Percentiles rank a stretch among this genome's conserved stretches.
Conservation (phyloP, 2,113 vertebrate genomes). For the Aegotheles bennettii region DNA sequence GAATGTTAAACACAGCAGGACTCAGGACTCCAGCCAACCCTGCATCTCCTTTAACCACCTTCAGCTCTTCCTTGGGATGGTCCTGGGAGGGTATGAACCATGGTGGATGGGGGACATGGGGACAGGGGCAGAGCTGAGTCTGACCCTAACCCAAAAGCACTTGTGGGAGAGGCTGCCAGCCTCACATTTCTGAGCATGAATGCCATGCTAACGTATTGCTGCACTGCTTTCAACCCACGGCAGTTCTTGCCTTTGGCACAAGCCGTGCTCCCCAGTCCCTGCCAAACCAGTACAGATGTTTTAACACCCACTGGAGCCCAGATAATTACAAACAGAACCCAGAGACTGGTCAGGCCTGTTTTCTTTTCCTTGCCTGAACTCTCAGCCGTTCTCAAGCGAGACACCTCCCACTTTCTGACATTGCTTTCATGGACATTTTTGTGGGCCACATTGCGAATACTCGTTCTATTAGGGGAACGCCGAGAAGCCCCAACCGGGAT, state of each 20-base stretch:
- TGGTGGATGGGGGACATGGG: background rate
- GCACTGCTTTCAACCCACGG: constrained; percentile 19
- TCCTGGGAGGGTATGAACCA: fast-evolving
- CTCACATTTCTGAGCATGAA: background rate
- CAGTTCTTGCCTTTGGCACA: constrained; percentile 22
- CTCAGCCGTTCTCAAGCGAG: background rate
- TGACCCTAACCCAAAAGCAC: background rate
- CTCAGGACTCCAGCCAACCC: background rate
- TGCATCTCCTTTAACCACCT: background rate
- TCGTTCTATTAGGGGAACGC: background rate
- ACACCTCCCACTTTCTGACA: background rate
- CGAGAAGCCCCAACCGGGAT: background rate
- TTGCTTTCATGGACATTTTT: constrained; percentile 35
- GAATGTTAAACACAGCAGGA: background rate
- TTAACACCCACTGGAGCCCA: constrained; percentile 29
- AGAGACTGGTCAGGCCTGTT: background rate
- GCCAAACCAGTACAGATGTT: constrained; percentile 68
- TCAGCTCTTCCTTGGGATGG: background rate
- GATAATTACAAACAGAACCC: constrained; percentile 40
- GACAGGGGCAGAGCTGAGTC: background rate
- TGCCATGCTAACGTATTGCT: background rate
- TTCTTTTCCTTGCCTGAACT: constrained; percentile 30
- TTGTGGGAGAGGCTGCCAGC: background rate
- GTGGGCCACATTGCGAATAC: background rate
- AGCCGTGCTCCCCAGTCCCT: background rate